Evolutionary conservation across 2,888 invertebrate genomes (phyloP).

Genomic region (Norana najaformis): DNA sequence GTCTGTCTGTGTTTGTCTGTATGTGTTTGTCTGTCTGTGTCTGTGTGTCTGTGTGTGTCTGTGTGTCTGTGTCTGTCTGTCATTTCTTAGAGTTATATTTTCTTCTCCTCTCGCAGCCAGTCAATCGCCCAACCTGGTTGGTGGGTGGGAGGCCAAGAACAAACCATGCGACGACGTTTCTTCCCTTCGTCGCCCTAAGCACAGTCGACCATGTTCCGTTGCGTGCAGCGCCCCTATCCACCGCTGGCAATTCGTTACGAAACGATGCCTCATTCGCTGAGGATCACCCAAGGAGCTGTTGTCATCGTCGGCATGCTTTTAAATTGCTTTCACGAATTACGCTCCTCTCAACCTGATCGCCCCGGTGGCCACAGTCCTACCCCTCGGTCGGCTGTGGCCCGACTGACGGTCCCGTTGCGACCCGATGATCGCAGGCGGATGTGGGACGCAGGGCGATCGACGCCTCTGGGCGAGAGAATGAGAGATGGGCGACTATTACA

Average conservation of each 20-base stretch:
- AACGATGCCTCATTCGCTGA: background rate
- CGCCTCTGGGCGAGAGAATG: background rate
- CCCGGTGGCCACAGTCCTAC: constrained; percentile 4
- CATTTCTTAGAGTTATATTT: background rate
- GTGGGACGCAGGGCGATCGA: background rate
- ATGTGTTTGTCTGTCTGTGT: background rate
- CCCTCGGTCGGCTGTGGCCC: background rate
- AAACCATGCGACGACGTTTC: background rate
- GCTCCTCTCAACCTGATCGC: background rate
- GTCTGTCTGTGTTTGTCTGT: background rate
- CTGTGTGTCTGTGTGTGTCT: background rate
- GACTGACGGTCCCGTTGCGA: too few species aligned
- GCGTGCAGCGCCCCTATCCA: background rate
- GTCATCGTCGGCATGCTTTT: background rate
- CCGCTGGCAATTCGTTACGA: background rate
- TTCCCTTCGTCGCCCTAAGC: background rate
- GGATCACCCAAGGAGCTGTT: background rate
- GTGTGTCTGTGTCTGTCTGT: background rate
- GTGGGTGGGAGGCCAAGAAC: background rate
- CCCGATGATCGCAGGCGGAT: background rate
- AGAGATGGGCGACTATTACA: background rate
- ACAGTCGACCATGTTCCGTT: background rate
- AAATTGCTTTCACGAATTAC: background rate
- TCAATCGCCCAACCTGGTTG: background rate
- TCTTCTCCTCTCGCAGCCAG: background rate